These are phyloP conservation scores for Galerucella nymphaeae DNA, from an alignment of 2,888 invertebrate genomes.

Conservation along the genomic window DNA sequence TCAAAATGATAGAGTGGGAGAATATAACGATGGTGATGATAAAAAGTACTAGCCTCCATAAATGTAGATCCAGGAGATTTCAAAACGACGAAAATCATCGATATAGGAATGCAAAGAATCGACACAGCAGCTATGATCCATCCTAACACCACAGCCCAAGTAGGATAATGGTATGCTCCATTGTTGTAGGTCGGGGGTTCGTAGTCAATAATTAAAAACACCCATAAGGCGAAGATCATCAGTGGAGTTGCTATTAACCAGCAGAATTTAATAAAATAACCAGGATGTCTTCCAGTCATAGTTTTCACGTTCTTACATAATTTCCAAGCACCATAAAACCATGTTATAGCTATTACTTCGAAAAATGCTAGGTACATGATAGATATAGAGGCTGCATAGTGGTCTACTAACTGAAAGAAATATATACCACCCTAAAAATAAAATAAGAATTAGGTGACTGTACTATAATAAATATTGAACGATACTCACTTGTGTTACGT, in stretches of 20 bases:
- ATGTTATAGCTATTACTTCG: constrained; percentile 90
- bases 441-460: not conserved
- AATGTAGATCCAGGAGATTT: constrained; percentile 78
- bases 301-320: constrained; percentile 86
- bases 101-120: constrained; percentile 85
- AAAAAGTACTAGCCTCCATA: constrained; percentile 71
- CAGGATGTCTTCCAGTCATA: constrained; percentile 87
- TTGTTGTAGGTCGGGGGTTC: constrained; percentile 86
- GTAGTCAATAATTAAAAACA: constrained; percentile 89
- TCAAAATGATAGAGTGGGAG: too few relatives aligned
- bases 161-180: constrained; percentile 81
- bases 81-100: constrained; percentile 78
- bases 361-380: constrained; percentile 94
- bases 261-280: constrained; percentile 84
- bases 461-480: too few relatives aligned
- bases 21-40: too few relatives aligned
- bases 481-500: constrained; percentile 78
- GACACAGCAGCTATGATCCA: constrained; percentile 89
- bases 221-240: constrained; percentile 86
- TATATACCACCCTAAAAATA: constrained; percentile 83
- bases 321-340: constrained; percentile 89
- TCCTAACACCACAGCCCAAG: constrained; percentile 87
- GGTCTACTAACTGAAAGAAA: constrained; percentile 91
- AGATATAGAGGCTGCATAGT: constrained; percentile 92
- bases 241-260: constrained; percentile 87